Evolutionary conservation across 2,113 vertebrate genomes (phyloP).

Genomic region (Melanerpes aurifrons): DNA sequence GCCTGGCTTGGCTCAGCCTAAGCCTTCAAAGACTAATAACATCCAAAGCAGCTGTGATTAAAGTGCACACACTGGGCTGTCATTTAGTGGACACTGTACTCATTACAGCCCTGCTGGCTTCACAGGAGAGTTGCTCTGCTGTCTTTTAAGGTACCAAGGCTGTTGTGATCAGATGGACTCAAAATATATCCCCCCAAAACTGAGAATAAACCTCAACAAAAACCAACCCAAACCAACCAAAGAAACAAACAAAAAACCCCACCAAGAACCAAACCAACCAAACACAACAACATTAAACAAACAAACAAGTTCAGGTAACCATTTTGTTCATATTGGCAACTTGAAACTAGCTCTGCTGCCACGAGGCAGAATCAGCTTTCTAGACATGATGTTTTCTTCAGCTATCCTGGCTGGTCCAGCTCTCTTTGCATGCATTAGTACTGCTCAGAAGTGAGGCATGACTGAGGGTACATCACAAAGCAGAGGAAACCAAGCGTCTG

Average conservation of each 20-base stretch:
- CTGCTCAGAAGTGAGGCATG: not conserved
- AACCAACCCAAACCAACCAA: no score
- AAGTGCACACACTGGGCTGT: not conserved
- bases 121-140: not conserved
- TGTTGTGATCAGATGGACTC: not conserved
- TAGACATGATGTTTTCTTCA: not conserved
- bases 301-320: not conserved
- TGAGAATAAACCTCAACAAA: not conserved
- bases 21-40: not conserved
- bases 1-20: not conserved
- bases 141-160: not conserved
- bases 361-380: not conserved
- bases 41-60: slow-evolving; percentile 27
- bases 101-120: not conserved
- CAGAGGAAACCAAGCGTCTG: slow-evolving; percentile 34
- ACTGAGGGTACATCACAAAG: not conserved
- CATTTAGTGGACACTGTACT: slow-evolving; percentile 22
- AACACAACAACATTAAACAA: no score
- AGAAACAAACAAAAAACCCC: no score
- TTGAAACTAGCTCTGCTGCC: not conserved
- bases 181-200: not conserved
- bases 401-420: not conserved
- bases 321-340: not conserved
- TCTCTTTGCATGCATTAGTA: not conserved
- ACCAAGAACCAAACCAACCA: no score